phyloP scores from a whole-genome alignment of 1,140 invertebrate species.

The Diachasma alloeum region DNA sequence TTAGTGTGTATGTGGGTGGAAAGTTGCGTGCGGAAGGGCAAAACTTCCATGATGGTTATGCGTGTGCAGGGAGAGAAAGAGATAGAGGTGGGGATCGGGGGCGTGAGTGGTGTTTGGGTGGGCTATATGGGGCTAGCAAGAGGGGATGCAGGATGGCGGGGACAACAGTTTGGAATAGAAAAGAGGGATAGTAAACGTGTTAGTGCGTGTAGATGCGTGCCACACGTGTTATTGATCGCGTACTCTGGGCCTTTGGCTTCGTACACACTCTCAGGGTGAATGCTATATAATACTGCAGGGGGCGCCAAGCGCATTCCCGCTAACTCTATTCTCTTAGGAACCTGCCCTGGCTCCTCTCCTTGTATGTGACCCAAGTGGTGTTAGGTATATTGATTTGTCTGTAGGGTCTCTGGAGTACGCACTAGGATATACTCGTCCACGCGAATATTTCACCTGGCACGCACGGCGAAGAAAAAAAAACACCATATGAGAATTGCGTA shows the following conservation, averaged over 20 bases:
- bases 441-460: background rate
- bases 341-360: background rate
- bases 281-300: constrained; percentile 36
- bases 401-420: background rate
- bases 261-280: background rate
- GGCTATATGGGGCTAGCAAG: background rate
- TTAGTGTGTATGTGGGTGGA: constrained; percentile 36
- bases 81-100: background rate
- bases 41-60: background rate
- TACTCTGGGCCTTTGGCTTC: constrained; percentile 45
- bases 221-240: constrained; percentile 63
- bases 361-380: background rate
- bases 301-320: constrained; percentile 56
- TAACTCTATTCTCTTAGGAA: constrained; percentile 53
- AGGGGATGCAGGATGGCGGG: background rate
- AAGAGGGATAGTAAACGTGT: constrained; percentile 24
- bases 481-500: background rate
- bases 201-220: constrained; percentile 54
- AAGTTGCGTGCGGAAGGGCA: constrained; percentile 46
- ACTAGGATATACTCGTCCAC: background rate
- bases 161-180: background rate
- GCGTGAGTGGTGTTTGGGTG: background rate
- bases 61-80: background rate
- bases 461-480: background rate
- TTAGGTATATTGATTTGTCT: background rate